Evolutionary conservation across 2,888 invertebrate species (phyloP).

Genomic region (Herminia tarsipennalis): DNA sequence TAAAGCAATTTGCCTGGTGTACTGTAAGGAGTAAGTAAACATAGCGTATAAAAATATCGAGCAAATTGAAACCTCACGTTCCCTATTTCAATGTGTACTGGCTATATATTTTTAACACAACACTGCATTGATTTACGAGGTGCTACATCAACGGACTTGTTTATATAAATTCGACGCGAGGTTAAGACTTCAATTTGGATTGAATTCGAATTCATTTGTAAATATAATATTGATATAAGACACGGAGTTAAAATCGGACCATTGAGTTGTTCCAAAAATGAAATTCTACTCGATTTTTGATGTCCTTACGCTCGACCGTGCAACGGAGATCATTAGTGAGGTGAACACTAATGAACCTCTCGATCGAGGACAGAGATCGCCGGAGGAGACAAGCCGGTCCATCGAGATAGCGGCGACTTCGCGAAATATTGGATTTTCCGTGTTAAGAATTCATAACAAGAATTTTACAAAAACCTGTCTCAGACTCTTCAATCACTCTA

Average conservation of each 20-base stretch:
- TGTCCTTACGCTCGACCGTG: slow-evolving; percentile 42
- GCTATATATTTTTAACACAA: too few relatives aligned
- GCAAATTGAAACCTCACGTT: too few relatives aligned
- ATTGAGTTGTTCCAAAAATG: slow-evolving; percentile 42
- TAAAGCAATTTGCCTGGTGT: too few relatives aligned
- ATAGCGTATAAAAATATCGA: too few relatives aligned
- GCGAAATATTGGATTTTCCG: slow-evolving; percentile 53
- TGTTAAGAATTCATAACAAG: slow-evolving; percentile 45
- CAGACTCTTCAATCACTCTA: slow-evolving; percentile 20
- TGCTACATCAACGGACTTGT: too few relatives aligned
- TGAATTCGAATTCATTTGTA: too few relatives aligned
- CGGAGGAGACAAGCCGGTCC: slow-evolving; percentile 53
- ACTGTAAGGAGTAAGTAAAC: too few relatives aligned
- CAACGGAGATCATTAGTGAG: slow-evolving; percentile 71
- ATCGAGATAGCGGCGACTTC: slow-evolving; percentile 49
- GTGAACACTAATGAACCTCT: slow-evolving; percentile 78
- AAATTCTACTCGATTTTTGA: slow-evolving; percentile 42
- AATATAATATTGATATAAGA: background rate
- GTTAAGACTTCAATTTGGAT: too few relatives aligned
- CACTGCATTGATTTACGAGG: too few relatives aligned
- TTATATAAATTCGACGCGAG: too few relatives aligned
- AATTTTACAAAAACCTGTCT: slow-evolving; percentile 31
- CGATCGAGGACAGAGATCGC: slow-evolving; percentile 62
- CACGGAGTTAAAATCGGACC: slow-evolving; percentile 24
- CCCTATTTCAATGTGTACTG: too few relatives aligned